Evolutionary conservation across 2,113 vertebrate species (phyloP).

Genomic region (Sylvia atricapilla): DNA sequence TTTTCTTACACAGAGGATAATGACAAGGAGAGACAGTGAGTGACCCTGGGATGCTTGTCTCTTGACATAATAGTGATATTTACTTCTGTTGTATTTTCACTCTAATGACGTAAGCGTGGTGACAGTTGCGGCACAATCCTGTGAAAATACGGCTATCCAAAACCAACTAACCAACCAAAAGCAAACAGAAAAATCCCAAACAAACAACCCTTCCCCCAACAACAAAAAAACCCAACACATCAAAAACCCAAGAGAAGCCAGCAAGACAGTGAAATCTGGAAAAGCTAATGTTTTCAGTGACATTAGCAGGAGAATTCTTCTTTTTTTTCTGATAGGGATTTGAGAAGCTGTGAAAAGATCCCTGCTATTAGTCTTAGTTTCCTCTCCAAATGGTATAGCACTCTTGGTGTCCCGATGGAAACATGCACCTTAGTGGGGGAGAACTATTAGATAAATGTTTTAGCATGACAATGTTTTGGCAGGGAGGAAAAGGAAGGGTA

Average conservation of each 20-base stretch:
- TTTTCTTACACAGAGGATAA: not conserved
- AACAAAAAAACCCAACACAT: fast-evolving
- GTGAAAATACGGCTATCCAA: not conserved
- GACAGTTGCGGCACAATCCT: not conserved
- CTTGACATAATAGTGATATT: not conserved
- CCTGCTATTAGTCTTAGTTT: not conserved
- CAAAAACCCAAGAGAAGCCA: not conserved
- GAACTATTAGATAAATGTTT: not conserved
- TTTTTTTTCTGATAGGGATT: not conserved
- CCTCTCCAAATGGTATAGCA: not conserved
- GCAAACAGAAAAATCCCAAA: not conserved
- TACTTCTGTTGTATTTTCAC: not conserved
- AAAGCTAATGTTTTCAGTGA: not conserved
- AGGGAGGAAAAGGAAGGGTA: not conserved
- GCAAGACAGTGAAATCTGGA: not conserved
- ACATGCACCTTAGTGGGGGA: not conserved
- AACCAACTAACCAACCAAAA: not conserved
- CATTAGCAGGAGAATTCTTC: not conserved
- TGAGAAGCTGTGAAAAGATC: not conserved
- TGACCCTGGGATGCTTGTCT: not conserved
- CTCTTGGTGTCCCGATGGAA: not conserved
- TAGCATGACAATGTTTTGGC: not conserved
- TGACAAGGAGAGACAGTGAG: not conserved
- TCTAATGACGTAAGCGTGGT: not conserved
- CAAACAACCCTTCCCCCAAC: not conserved